Evolutionary conservation across 2,113 vertebrate genomes (phyloP).

Genomic region (Engraulis encrasicolus): DNA sequence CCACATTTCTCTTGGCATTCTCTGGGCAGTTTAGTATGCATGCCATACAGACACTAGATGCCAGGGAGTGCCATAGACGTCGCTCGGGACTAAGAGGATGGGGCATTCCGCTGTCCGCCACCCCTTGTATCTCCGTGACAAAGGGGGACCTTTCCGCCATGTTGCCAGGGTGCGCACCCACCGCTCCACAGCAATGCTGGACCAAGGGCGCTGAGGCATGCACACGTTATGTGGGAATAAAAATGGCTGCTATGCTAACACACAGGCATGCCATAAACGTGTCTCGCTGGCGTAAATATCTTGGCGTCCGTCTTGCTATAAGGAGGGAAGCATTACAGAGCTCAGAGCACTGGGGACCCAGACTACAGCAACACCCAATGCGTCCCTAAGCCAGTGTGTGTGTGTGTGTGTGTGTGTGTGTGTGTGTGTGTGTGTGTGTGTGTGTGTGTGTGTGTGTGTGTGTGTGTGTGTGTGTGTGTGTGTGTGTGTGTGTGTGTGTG

Average conservation of each 20-base stretch:
- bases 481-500: slow-evolving; percentile 24
- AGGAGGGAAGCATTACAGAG: slow-evolving; percentile 5
- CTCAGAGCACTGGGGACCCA: slow-evolving; percentile 21
- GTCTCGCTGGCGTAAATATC: slow-evolving; percentile 30
- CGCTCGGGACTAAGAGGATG: background rate
- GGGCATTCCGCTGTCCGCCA: too few species aligned
- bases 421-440: slow-evolving; percentile 23
- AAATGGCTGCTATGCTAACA: background rate
- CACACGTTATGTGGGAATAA: background rate
- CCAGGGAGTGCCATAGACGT: background rate
- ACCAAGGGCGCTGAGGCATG: background rate
- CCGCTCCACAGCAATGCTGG: background rate
- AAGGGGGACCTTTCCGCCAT: background rate
- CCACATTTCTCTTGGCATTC: background rate
- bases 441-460: slow-evolving; percentile 21
- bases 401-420: slow-evolving; percentile 23
- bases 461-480: slow-evolving; percentile 27
- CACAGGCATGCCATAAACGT: slow-evolving; percentile 30
- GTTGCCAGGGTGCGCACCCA: background rate
- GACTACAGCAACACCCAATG: slow-evolving; percentile 32
- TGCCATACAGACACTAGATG: background rate
- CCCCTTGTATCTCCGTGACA: background rate
- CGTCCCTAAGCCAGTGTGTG: background rate
- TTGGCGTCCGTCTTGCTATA: slow-evolving; percentile 15
- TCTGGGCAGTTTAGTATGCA: background rate